These are phyloP conservation scores for Helostoma temminkii DNA, from an alignment of 2,797 vertebrate species.

Conservation along the genomic window DNA sequence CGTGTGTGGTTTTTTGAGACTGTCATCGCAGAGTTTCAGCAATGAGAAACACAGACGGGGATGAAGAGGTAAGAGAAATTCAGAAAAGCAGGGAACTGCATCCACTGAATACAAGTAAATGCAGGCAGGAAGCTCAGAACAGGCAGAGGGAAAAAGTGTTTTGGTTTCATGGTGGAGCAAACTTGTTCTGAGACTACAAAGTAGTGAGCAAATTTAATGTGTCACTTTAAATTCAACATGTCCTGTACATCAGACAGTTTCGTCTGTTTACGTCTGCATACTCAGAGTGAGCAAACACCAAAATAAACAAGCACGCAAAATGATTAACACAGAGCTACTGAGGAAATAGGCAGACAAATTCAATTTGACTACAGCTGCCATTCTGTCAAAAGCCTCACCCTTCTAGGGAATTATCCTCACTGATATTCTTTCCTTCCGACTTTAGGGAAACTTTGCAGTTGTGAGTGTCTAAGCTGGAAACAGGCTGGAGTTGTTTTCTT, in stretches of 20 bases:
- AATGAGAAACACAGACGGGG: conserved; percentile 72
- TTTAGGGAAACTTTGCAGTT: conserved; percentile 55
- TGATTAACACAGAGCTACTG: conserved; percentile 38
- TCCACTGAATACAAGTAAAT: conserved; percentile 38
- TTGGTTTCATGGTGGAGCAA: conserved; percentile 47
- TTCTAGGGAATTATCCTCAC: conserved; percentile 59
- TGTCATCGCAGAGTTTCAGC: conserved; percentile 70
- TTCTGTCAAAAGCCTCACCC: conserved; percentile 76
- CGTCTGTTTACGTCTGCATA: no score
- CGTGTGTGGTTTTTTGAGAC: conserved; percentile 72
- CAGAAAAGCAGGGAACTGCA: conserved; percentile 43
- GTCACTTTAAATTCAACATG: no score
- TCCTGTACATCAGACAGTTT: no score
- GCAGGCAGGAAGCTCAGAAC: neutral
- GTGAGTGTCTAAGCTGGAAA: conserved; percentile 76
- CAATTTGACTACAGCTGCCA: conserved; percentile 59
- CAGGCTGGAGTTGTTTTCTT: conserved; percentile 82
- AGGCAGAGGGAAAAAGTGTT: conserved; percentile 43
- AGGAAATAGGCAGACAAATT: conserved; percentile 66
- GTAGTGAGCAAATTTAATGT: conserved; percentile 56
- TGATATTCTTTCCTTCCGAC: conserved; percentile 80
- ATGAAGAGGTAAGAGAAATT: conserved; percentile 42
- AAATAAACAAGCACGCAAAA: conserved; percentile 46
- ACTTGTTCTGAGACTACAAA: conserved; percentile 52
- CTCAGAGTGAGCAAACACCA: conserved; percentile 52